Base-by-base conservation (phyloP, 2,888 invertebrate species). In the Chymomyza fuscimana region DNA sequence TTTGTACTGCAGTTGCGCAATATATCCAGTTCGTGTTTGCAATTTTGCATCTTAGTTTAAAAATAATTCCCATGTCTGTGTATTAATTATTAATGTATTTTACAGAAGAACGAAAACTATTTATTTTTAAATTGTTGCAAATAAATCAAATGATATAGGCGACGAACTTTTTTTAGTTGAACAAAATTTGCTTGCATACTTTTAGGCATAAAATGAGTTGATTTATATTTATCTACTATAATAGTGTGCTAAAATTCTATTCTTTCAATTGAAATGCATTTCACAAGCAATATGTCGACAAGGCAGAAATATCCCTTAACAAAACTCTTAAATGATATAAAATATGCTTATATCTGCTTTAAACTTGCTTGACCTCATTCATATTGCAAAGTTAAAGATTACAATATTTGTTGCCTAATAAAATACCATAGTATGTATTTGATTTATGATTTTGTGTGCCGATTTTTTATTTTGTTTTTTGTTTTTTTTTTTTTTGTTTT, bases 111-210 rank as follows among this genome's bases (percentile, higher is more conserved):
- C 0, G 40, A 46, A 46, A 46, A 32, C 1, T 16, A 46, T 1
- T 19, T 46, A 32, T 32, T 32, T 32, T 32, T 25, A 2, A 25
- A 25, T 25, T 25, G 25, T 25, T 25, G 25, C 25, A 32, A 32
- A 1, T 2, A 50, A 70, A 75, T 56, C 71, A 54, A 78, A 72
- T 50, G 71, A 77, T 72, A 71, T 74, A 67, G 54, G 67, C 65
- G 63, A 76, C 56, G 56, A 76, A 7, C 32, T 32, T 32, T 32
- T 5, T 32, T 32, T 32, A 73, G 72, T 65, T 59, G 16, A 16
- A 0, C 0, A 6, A 0, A n/a, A 46, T 1, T n/a, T 7, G 25
- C 9, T 59, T 60, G 71, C 78, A 78, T 79, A 83, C 72, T 79
- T 76, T 79, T 66, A 65, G 83, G 65, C 69, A 52, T 9, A 46